phyloP scores from a whole-genome alignment of 2,113 vertebrate genomes.

The Thunnus thynnus region DNA sequence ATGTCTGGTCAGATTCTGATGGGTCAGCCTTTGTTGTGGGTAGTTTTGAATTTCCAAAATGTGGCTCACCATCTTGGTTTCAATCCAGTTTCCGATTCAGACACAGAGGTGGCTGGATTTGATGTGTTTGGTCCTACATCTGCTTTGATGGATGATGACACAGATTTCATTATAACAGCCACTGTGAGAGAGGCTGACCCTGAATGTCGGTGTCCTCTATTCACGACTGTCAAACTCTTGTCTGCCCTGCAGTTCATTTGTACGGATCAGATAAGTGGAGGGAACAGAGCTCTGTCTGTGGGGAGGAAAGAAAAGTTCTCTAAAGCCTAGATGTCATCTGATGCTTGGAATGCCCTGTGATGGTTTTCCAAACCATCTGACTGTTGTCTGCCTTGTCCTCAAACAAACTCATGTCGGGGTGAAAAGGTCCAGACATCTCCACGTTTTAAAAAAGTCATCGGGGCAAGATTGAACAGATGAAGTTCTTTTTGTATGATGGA shows the following conservation, averaged over 20 bases:
- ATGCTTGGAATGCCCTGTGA: slow-evolving; percentile 42
- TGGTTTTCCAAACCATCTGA: slow-evolving; percentile 42
- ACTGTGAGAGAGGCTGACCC: slow-evolving; percentile 22
- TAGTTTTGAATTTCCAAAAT: slow-evolving; percentile 32
- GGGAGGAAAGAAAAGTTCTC: slow-evolving; percentile 22
- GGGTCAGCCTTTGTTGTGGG: slow-evolving; percentile 46
- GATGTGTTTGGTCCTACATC: neutral
- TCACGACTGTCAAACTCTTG: neutral
- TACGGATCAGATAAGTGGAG: slow-evolving; percentile 65
- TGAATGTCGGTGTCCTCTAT: slow-evolving; percentile 28
- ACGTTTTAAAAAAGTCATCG: slow-evolving; percentile 6
- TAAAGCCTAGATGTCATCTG: slow-evolving; percentile 46
- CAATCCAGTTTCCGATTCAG: slow-evolving; percentile 40
- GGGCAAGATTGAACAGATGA: slow-evolving; percentile 2
- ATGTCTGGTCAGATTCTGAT: slow-evolving; percentile 28
- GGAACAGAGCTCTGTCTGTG: slow-evolving; percentile 57
- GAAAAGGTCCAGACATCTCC: slow-evolving; percentile 31
- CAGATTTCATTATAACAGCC: slow-evolving; percentile 34
- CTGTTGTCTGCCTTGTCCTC: slow-evolving; percentile 24
- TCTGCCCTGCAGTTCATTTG: slow-evolving; percentile 1
- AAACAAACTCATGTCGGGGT: slow-evolving; percentile 34
- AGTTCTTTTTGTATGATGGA: neutral
- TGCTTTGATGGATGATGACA: slow-evolving; percentile 23
- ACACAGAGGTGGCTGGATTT: slow-evolving; percentile 32
- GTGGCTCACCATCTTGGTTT: slow-evolving; percentile 39